Conservation (phyloP, 35 echinoderm and acorn worm genomes). For the Chiridota heheva region DNA sequence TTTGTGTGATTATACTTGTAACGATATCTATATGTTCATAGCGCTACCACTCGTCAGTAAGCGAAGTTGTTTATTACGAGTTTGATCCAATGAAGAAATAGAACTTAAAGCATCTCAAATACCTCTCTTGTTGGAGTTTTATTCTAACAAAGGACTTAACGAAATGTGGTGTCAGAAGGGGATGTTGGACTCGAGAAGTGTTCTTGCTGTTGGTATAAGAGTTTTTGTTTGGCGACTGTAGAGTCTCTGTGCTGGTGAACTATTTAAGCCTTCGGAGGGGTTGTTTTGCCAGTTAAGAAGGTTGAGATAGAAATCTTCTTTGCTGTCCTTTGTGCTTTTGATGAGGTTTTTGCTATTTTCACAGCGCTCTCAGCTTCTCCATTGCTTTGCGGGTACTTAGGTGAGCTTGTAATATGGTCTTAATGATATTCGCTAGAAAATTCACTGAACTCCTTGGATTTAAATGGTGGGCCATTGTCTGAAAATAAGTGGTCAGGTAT, state of each 20-base stretch:
- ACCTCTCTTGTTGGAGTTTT: too few relatives aligned
- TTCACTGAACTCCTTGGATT: slow-evolving; percentile 8
- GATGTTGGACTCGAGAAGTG: slow-evolving; percentile 34
- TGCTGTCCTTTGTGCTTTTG: not conserved
- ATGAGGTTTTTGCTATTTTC: slow-evolving; percentile 26
- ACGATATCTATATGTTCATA: too few relatives aligned
- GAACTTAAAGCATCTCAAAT: too few relatives aligned
- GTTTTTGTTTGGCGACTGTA: slow-evolving; percentile 17
- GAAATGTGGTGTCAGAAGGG: too few relatives aligned
- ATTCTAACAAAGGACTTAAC: too few relatives aligned
- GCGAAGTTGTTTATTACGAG: too few relatives aligned
- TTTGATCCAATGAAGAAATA: too few relatives aligned
- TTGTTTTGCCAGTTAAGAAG: not conserved
- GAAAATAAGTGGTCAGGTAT: slow-evolving; percentile 10
- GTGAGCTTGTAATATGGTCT: slow-evolving; percentile 28
- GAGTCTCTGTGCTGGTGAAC: slow-evolving; percentile 46
- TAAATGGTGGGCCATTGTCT: slow-evolving; percentile 28
- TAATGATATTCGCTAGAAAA: slow-evolving; percentile 22
- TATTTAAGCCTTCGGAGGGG: slow-evolving; percentile 12
- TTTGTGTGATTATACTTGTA: too few relatives aligned
- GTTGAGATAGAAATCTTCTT: slow-evolving; percentile 2
- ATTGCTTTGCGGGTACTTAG: slow-evolving; percentile 25
- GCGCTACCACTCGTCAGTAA: too few relatives aligned
- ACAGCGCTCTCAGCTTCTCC: slow-evolving; percentile 19
- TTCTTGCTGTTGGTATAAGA: not conserved